A percentile compares a stretch with the other conserved stretches of the same genome.
phyloP scores from a whole-genome alignment of 2,888 invertebrate species.

The Epirrita christyi region DNA sequence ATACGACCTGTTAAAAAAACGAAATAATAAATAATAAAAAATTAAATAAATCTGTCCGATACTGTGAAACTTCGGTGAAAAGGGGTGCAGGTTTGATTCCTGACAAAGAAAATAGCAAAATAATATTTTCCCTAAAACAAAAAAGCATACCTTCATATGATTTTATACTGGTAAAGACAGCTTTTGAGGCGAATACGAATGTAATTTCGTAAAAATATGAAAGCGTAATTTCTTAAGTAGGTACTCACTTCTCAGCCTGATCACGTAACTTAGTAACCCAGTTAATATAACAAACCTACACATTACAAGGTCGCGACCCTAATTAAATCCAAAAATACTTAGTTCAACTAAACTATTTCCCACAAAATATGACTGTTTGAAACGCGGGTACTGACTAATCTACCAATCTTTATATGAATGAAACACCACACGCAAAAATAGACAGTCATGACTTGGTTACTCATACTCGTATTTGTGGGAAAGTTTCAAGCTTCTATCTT shows the following conservation, averaged over 20 bases:
- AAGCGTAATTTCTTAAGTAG: too few species aligned
- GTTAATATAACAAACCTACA: conserved; percentile 47
- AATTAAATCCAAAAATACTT: conserved; percentile 38
- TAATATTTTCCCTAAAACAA: too few species aligned
- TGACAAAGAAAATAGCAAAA: too few species aligned
- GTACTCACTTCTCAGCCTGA: conserved; percentile 44
- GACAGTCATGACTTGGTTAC: conserved; percentile 33
- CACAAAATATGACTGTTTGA: conserved; percentile 40
- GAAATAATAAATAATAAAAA: too few species aligned
- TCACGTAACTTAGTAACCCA: conserved; percentile 40
- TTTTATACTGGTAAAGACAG: too few species aligned
- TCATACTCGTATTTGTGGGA: conserved; percentile 7
- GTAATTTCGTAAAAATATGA: neutral
- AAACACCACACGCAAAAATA: conserved; percentile 35
- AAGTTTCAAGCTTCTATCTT: neutral
- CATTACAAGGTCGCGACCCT: conserved; percentile 47
- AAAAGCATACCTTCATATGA: too few species aligned
- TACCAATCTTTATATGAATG: conserved; percentile 33
- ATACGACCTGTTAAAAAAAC: too few species aligned
- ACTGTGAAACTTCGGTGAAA: too few species aligned
- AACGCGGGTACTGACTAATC: conserved; percentile 36
- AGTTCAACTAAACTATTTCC: conserved; percentile 21
- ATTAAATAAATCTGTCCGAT: too few species aligned
- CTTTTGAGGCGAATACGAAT: neutral
- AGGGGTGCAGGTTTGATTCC: too few species aligned